These are phyloP conservation scores for Lobophora halterata DNA, from an alignment of 2,888 invertebrate genomes.

Conservation along the genomic window DNA sequence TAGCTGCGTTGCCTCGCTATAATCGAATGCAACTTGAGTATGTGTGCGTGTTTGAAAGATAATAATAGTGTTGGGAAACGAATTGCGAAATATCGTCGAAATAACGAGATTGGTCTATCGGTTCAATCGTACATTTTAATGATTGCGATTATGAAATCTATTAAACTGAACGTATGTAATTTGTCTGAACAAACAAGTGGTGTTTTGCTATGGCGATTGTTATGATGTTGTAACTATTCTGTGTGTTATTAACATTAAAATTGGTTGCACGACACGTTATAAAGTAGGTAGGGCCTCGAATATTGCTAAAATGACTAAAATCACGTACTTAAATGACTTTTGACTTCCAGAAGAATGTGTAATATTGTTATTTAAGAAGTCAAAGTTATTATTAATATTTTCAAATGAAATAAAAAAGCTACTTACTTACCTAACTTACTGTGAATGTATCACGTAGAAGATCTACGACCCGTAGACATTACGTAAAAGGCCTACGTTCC, in stretches of 20 bases:
- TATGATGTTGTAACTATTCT: neutral
- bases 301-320: too few species aligned
- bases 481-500: too few species aligned
- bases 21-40: constrained; percentile 53
- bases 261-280: too few species aligned
- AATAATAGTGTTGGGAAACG: constrained; percentile 68
- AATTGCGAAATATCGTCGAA: constrained; percentile 61
- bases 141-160: constrained; percentile 40
- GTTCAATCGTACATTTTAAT: constrained; percentile 33
- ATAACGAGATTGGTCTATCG: constrained; percentile 45
- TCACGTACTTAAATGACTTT: too few species aligned
- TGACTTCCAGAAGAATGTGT: too few species aligned
- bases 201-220: constrained; percentile 11
- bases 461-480: too few species aligned
- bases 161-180: constrained; percentile 15
- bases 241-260: constrained; percentile 9
- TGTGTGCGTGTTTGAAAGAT: constrained; percentile 61
- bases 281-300: too few species aligned
- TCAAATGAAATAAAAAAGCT: too few species aligned
- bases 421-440: too few species aligned
- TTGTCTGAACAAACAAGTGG: constrained; percentile 16
- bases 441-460: too few species aligned
- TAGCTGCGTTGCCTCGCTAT: constrained; percentile 41
- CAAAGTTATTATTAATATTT: too few species aligned
- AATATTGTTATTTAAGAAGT: too few species aligned